Conservation (phyloP, 2,888 invertebrate species). For the Melieria omissa region DNA sequence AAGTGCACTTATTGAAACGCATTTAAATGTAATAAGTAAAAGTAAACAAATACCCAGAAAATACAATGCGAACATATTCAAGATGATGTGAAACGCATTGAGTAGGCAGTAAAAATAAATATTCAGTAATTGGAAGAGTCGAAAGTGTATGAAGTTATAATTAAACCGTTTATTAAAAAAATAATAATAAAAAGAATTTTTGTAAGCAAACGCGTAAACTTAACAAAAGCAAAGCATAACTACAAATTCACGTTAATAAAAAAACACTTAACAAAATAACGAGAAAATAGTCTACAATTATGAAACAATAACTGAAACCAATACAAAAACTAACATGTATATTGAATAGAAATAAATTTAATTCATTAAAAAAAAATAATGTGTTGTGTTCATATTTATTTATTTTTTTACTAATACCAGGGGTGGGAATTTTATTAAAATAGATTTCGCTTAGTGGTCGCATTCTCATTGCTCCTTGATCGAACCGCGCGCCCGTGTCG, state of each 20-base stretch:
- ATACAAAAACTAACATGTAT: background rate
- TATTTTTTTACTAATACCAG: no score
- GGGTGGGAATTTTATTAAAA: no score
- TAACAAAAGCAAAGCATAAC: no score
- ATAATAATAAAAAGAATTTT: slow-evolving; percentile 6
- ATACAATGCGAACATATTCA: slow-evolving; percentile 36
- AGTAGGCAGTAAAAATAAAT: slow-evolving; percentile 33
- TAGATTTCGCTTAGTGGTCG: no score
- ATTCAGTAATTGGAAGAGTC: slow-evolving; percentile 36
- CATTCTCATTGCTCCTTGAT: no score
- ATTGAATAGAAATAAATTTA: background rate
- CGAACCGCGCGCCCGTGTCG: no score
- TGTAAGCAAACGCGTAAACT: no score
- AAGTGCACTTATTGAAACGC: slow-evolving; percentile 66
- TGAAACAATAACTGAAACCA: slow-evolving; percentile 6
- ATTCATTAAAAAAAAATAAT: no score
- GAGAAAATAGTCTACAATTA: slow-evolving; percentile 29
- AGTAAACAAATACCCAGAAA: slow-evolving; percentile 17
- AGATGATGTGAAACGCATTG: slow-evolving; percentile 26
- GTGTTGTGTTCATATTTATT: no score
- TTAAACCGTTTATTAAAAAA: slow-evolving; percentile 15
- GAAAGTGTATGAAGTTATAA: slow-evolving; percentile 26
- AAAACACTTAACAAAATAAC: slow-evolving; percentile 27
- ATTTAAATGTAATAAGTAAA: slow-evolving; percentile 32
- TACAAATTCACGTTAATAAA: background rate